A percentile compares a stretch with the other conserved stretches of the same genome.
These are phyloP conservation scores for Gobius niger DNA, from an alignment of 2,113 vertebrate species.

Conservation along the genomic window DNA sequence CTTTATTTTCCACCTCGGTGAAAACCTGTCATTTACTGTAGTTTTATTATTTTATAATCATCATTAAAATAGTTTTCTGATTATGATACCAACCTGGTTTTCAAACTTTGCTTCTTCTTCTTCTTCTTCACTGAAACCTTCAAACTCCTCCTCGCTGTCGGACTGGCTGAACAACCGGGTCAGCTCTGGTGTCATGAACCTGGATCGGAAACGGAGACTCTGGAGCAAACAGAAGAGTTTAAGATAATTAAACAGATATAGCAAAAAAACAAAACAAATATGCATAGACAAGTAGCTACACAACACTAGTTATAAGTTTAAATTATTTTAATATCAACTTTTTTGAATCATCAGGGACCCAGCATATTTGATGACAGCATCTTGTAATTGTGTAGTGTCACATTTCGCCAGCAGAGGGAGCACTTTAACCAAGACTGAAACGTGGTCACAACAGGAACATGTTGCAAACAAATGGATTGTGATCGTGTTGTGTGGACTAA, in stretches of 20 bases:
- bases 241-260: background rate
- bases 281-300: too few species aligned
- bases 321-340: too few species aligned
- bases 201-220: constrained; percentile 76
- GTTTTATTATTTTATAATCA: too few species aligned
- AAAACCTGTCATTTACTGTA: background rate
- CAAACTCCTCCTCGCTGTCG: constrained; percentile 87
- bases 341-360: too few species aligned
- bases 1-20: background rate
- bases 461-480: background rate
- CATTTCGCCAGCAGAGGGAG: constrained; percentile 27
- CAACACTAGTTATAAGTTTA: too few species aligned
- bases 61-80: too few species aligned
- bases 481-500: background rate
- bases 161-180: constrained; percentile 87
- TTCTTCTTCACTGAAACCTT: constrained; percentile 80
- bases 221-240: constrained; percentile 49
- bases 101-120: too few species aligned
- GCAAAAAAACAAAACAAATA: background rate
- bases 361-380: too few species aligned
- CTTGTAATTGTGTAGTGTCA: background rate
- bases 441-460: background rate
- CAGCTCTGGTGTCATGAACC: constrained; percentile 84
- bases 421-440: background rate
- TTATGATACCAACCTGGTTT: too few species aligned